Evolutionary conservation across 2,797 vertebrate species (phyloP), one percentile per base, ranked within the genome.

Genomic region (Sus cebifrons): DNA sequence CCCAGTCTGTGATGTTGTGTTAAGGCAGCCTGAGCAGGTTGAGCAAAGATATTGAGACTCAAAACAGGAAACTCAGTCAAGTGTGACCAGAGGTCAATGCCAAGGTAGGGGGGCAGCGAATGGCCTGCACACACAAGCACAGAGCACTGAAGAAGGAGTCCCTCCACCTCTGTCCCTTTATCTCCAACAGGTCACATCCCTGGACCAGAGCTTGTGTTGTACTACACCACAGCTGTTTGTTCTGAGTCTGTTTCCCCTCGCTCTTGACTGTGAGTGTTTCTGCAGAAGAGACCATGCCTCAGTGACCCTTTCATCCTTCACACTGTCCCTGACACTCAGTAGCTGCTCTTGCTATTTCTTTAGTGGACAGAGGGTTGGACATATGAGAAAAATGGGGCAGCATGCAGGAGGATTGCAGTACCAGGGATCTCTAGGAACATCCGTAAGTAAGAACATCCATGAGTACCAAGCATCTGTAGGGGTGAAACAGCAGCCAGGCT

Each of bases 101-200:
- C 7, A 1, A 15, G 4, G 29, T 23, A 5, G 13, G 7, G 10
- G 4, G 81, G 16, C 60, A 68, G 5, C 14, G 17, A 62, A 10
- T 0, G 8, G 20, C 44, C 7, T 8, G 29, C 4, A 29, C 54
- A 62, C 0, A 4, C 6, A 52, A 56, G 21, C 27, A n/a, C 56
- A 54, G 9, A 44, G 81, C 10, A 44, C 56, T 18, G 27, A 81
- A 14, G 3, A 0, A 21, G n/a, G 12, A 67, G 64, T 36, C 2
- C 36, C 36, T 54, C 20, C 11, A 20, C 27, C 4, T 23, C 44
- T 65, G 17, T 67, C 25, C 52, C 5, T 1, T 60, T 18, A 18
- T 3, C 58, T 78, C 71, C n/a, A 13, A 14, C 0, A 8, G 36
- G 11, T 32, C 7, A 0, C 0, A 29, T 25, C 6, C 36, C 25